Evolutionary conservation across 1,140 invertebrate genomes (phyloP), one percentile per base, ranked within the genome.

Genomic region (Euwallacea similis): DNA sequence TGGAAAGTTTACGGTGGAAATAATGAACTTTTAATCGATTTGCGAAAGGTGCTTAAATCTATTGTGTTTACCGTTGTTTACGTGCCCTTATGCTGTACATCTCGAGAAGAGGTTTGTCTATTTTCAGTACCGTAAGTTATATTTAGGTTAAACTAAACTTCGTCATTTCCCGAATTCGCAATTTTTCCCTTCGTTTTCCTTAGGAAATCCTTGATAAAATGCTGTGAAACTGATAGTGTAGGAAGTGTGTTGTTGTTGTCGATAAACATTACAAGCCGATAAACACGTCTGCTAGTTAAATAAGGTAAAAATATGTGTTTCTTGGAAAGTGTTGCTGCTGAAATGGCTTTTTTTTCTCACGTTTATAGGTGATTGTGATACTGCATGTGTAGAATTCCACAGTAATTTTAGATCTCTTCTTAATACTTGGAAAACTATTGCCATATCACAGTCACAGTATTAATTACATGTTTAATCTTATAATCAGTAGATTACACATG

Each of bases 81-180:
- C 7, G 42, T 60, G 47, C 11, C 7, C 42, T 42, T n/a, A n/a
- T 21, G 41, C 15, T 53, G n/a, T 62, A 7, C 21, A 42, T 62
- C 11, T 69, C 7, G n/a, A 42, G 44, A 33, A 58, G 10, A 42
- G 56, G 42, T 63, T 66, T 43, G 56, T 67, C 16, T 66, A 61
- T 55, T 69, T 74, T 75, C 13, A 44, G 42, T 16, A 61, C 21
- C 47, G 4, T 41, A 50, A 44, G 66, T 77, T 79, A 74, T 76
- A 79, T 78, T 76, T 78, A 79, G 78, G 77, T 78, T 78, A 78
- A 78, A 10, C 42, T 61, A n/a, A 43, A 75, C 76, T 75, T 74
- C 74, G 73, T 77, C 75, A 75, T 78, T 75, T 73, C 54, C 66
- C 55, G 44, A 47, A 66, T 54, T 53, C 44, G 43, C 13, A 62